Conservation (phyloP, 2,797 vertebrate genomes). For the Potorous gilbertii region DNA sequence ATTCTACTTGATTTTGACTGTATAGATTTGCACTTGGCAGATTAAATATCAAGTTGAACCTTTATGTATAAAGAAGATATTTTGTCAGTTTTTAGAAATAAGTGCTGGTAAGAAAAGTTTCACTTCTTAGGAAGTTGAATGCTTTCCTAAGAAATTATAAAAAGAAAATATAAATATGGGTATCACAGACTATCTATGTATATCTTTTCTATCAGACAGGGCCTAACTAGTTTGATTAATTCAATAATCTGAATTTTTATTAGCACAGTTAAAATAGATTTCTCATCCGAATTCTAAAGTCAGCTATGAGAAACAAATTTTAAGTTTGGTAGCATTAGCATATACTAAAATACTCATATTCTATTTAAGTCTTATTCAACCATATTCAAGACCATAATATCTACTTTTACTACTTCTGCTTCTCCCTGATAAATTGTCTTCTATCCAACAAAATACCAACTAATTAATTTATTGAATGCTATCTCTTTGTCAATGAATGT, state of each 20-base stretch:
- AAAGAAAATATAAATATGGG: not conserved
- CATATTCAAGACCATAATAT: not conserved
- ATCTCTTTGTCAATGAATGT: not conserved
- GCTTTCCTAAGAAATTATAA: conserved; percentile 23
- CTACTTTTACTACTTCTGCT: not conserved
- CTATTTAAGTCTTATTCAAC: not conserved
- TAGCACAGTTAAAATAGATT: not conserved
- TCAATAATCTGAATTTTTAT: not conserved
- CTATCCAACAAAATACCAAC: not conserved
- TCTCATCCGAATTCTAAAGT: not conserved
- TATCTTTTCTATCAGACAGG: not conserved
- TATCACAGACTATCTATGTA: not conserved
- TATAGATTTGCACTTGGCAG: not conserved
- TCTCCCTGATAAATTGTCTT: not conserved
- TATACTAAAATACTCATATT: not conserved
- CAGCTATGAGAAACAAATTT: not conserved
- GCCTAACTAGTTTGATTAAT: not conserved
- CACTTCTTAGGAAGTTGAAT: conserved; percentile 24
- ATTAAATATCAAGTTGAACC: not conserved
- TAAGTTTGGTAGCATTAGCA: not conserved
- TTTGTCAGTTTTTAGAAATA: not conserved
- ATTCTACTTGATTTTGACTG: not conserved
- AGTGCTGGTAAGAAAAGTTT: not conserved
- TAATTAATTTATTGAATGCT: not conserved
- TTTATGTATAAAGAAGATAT: not conserved